Evolutionary conservation across 2,113 vertebrate species (phyloP).

Genomic region (Morone saxatilis): DNA sequence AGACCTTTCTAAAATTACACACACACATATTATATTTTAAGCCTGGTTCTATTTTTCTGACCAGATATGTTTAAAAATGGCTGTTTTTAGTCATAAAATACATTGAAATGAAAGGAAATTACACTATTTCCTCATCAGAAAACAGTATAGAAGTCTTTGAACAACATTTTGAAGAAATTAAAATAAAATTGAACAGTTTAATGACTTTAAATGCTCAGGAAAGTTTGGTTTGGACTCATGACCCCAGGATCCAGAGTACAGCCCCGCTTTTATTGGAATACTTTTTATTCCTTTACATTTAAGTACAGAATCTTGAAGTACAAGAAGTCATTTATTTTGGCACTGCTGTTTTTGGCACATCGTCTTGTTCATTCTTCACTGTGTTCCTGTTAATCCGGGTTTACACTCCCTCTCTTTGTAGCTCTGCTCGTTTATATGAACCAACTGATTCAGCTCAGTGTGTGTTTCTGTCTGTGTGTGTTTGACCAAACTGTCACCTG

Average conservation of each 20-base stretch:
- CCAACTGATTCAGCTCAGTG: not conserved
- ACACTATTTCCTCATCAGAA: too few species aligned
- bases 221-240: not conserved
- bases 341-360: not conserved
- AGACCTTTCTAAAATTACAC: not conserved
- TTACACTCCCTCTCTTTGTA: conserved; percentile 18
- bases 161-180: too few species aligned
- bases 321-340: not conserved
- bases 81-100: too few species aligned
- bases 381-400: conserved; percentile 42
- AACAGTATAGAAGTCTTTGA: too few species aligned
- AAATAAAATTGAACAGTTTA: too few species aligned
- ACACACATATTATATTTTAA: too few species aligned
- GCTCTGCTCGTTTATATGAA: conserved; percentile 11
- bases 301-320: too few species aligned
- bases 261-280: not conserved
- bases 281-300: not conserved
- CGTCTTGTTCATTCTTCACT: not conserved
- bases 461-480: conserved; percentile 11
- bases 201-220: too few species aligned
- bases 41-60: too few species aligned
- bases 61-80: too few species aligned
- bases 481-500: conserved; percentile 30
- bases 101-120: too few species aligned
- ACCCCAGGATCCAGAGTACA: too few species aligned